Evolutionary conservation across 1,140 invertebrate genomes (phyloP), one percentile per base, ranked within the genome.

Genomic region (Drosophila nigrodunni): DNA sequence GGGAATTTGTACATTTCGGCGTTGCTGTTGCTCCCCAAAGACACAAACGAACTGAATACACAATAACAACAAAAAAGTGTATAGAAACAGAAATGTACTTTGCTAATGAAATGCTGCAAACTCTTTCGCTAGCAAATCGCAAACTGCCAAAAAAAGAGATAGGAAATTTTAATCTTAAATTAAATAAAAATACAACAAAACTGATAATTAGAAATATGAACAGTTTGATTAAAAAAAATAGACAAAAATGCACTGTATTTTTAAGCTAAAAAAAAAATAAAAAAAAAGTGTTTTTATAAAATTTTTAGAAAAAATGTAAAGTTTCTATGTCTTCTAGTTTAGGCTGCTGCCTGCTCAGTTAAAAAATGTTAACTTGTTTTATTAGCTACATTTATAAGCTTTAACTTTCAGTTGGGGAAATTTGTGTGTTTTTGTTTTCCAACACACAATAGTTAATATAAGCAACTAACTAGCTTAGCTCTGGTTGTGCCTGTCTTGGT

Each of bases 1-100:
- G 80, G 80, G 77, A 88, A 88, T 80, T 88, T 79, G 62, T 80
- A 70, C 80, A 82, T 86, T 74, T 46, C 34, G 50, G 64, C 13
- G 11, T 3, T 43, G 7, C 37, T 41, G 30, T 25, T 25, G 47
- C 47, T 61, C 55, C 65, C 67, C 62, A 71, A 65, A 70, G 68
- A n/a, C 25, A 2, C 25, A 30, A 30, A 5, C 6, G 25, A 30
- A 30, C 25, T 30, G 25, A 30, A 5, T 30, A 30, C 25, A 30
- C 2, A 30, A 30, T 0, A 30, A 30, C 6, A 30, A 30, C 25
- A 30, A 30, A 30, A 5, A 30, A 30, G 0, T 15, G 6, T 54
- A 49, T 18, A 66, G 44, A 18, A 62, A 21, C 37, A 34, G 43
- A 46, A 58, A 34, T 62, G 65, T 65, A 73, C 41, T 44, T 47